Percentiles rank a stretch among this genome's conserved stretches.
phyloP scores from a whole-genome alignment of 92 coral and sea anemone genomes.

The Nematostella vectensis region DNA sequence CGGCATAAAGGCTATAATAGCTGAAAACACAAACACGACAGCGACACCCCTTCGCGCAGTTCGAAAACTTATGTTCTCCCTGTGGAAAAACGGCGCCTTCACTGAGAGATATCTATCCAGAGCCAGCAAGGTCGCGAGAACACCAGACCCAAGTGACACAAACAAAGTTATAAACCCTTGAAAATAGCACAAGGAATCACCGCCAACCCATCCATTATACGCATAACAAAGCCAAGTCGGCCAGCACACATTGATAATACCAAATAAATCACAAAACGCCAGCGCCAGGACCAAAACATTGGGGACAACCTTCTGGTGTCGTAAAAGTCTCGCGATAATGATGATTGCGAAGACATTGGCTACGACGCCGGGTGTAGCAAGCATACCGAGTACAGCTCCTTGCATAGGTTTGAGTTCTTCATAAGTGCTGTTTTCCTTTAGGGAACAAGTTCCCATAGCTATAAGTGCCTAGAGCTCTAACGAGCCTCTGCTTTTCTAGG shows the following conservation, averaged over 20 bases:
- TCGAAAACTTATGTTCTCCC: conserved; percentile 29
- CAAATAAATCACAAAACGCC: conserved; percentile 51
- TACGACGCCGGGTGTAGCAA: conserved; percentile 40
- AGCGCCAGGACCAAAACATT: conserved; percentile 64
- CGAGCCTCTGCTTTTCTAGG: no score
- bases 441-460: not conserved
- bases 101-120: conserved; percentile 67
- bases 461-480: no score
- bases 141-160: conserved; percentile 56
- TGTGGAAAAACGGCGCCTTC: conserved; percentile 62
- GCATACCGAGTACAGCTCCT: conserved; percentile 11
- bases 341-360: conserved; percentile 63
- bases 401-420: conserved; percentile 9
- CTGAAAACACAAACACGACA: conserved; percentile 22
- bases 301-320: conserved; percentile 59
- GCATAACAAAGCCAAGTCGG: conserved; percentile 74
- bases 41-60: conserved; percentile 34
- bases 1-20: conserved; percentile 47
- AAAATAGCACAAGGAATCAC: conserved; percentile 51
- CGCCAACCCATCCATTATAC: conserved; percentile 56
- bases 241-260: conserved; percentile 36
- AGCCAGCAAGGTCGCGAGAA: conserved; percentile 64
- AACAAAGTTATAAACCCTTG: conserved; percentile 76
- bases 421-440: not conserved
- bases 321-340: conserved; percentile 37